Conservation (phyloP, 1,140 invertebrate species). For the Bombus vancouverensis region DNA sequence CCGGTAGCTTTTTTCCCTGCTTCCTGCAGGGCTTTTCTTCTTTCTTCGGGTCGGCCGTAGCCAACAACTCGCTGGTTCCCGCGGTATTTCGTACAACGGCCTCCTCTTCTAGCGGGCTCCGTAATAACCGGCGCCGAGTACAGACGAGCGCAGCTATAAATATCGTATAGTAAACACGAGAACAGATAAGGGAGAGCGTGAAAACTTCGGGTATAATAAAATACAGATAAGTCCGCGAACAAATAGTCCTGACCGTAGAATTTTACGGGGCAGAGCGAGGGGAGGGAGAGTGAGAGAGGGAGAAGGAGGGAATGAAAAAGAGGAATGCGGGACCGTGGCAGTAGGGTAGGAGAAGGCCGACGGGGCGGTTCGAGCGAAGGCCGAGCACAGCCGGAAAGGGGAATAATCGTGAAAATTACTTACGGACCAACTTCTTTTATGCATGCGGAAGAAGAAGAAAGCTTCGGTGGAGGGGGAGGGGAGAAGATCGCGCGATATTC, state of each 20-base stretch:
- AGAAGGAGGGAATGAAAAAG: background rate
- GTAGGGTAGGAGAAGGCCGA: too few species aligned
- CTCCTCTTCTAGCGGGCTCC: constrained; percentile 26
- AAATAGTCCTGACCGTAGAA: constrained; percentile 66
- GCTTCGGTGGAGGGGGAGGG: background rate
- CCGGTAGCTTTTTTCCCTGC: constrained; percentile 2
- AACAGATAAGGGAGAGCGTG: constrained; percentile 68
- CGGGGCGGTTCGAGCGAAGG: constrained; percentile 5
- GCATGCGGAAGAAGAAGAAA: background rate
- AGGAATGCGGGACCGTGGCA: constrained; percentile 12
- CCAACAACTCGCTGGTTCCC: background rate
- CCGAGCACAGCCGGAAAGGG: constrained; percentile 31
- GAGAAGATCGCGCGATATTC: constrained; percentile 14
- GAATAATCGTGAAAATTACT: constrained; percentile 68
- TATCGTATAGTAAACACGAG: constrained; percentile 71
- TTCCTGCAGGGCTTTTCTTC: background rate
- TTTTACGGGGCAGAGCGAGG: constrained; percentile 46
- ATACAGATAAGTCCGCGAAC: constrained; percentile 72
- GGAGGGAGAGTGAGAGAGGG: background rate
- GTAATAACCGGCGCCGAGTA: constrained; percentile 68
- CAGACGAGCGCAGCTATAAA: constrained; percentile 67
- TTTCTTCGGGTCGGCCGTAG: background rate
- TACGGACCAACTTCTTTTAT: constrained; percentile 32
- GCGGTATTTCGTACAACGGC: constrained; percentile 45
- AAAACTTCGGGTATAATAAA: constrained; percentile 72